A percentile compares a stretch with the other conserved stretches of the same genome.
phyloP scores from a whole-genome alignment of 2,888 invertebrate genomes.

The Saturnia japonica region DNA sequence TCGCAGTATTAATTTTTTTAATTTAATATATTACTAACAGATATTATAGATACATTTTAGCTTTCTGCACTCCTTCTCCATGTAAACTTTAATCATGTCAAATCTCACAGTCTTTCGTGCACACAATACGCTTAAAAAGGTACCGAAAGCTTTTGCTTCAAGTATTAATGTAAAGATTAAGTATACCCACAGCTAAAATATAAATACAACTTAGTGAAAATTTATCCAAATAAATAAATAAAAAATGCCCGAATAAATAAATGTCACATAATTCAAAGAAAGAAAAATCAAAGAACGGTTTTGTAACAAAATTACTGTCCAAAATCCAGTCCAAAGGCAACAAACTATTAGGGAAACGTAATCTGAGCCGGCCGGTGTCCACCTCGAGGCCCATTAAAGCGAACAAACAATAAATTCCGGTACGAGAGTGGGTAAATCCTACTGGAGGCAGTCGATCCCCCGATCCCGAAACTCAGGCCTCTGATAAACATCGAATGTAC shows the following conservation, averaged over 20 bases:
- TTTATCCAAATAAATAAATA: not conserved
- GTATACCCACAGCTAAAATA: not conserved
- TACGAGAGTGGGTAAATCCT: slow-evolving; percentile 58
- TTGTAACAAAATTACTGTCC: slow-evolving; percentile 9
- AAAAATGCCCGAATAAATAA: not conserved
- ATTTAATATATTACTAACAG: no score
- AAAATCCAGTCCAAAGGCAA: slow-evolving; percentile 16
- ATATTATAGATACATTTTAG: no score
- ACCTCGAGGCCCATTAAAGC: slow-evolving; percentile 20
- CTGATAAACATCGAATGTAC: slow-evolving; percentile 42
- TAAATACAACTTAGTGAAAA: not conserved
- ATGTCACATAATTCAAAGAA: slow-evolving; percentile 1
- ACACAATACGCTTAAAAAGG: no score
- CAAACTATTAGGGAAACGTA: slow-evolving; percentile 23
- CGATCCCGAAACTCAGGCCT: slow-evolving; percentile 39
- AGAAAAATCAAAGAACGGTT: slow-evolving; percentile 14
- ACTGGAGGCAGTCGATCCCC: slow-evolving; percentile 38
- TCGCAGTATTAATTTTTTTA: no score
- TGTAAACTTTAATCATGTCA: no score
- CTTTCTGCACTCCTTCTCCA: no score
- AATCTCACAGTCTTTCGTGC: no score
- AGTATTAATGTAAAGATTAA: not conserved
- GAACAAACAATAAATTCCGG: slow-evolving; percentile 54
- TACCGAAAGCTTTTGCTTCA: no score
- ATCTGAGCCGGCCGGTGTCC: slow-evolving; percentile 19